These are phyloP conservation scores for Calliphora vicina DNA, from an alignment of 1,140 invertebrate genomes.

Conservation along the genomic window DNA sequence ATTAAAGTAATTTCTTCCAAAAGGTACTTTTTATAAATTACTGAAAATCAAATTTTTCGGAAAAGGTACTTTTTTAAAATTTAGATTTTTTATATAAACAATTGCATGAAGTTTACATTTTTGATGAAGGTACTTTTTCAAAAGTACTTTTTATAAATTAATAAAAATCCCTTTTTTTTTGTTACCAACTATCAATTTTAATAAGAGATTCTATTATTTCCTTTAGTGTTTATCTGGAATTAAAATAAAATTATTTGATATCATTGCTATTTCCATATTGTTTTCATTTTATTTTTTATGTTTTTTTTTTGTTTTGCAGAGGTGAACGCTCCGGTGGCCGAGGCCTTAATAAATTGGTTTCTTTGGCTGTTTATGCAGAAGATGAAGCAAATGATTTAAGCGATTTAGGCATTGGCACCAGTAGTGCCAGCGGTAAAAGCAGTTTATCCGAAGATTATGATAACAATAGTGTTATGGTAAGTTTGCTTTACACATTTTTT, in stretches of 20 bases:
- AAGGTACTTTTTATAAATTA: no score
- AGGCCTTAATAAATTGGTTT: slow-evolving; percentile 65
- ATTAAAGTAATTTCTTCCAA: no score
- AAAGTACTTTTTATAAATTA: no score
- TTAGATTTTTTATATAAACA: no score
- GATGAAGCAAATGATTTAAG: slow-evolving; percentile 84
- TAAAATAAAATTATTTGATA: neutral
- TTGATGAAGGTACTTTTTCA: no score
- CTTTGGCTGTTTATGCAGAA: slow-evolving; percentile 74
- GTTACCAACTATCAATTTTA: no score
- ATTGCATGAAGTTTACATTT: no score
- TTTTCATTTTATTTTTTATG: slow-evolving; percentile 5
- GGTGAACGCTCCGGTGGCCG: slow-evolving; percentile 65
- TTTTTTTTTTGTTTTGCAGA: slow-evolving; percentile 54
- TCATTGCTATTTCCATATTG: neutral
- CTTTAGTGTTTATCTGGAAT: neutral
- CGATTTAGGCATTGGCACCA: slow-evolving; percentile 81
- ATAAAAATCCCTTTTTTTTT: no score
- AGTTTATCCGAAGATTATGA: slow-evolving; percentile 77
- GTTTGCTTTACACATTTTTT: slow-evolving; percentile 48
- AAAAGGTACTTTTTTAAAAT: no score
- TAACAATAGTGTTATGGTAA: slow-evolving; percentile 74
- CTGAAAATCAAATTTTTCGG: no score
- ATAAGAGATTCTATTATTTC: no score
- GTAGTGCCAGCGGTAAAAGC: slow-evolving; percentile 76